These are phyloP conservation scores for Mobula birostris DNA, from an alignment of 2,113 vertebrate genomes.

Conservation along the genomic window DNA sequence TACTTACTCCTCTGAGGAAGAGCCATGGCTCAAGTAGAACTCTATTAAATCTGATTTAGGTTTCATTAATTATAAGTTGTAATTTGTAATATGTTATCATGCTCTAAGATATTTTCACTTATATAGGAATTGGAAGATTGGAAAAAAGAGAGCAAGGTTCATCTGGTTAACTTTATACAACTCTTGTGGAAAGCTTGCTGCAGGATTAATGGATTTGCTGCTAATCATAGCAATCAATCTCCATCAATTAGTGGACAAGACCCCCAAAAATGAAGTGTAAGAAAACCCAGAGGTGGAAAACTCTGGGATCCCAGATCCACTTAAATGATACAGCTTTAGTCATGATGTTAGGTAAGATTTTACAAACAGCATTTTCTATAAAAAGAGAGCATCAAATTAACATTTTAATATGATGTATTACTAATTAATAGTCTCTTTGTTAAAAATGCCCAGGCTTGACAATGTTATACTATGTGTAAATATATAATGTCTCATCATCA, in stretches of 20 bases:
- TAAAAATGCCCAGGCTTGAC: constrained; percentile 2
- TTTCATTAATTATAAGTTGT: not conserved
- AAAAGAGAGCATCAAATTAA: not conserved
- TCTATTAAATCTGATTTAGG: not conserved
- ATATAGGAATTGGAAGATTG: not conserved
- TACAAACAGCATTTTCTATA: not conserved
- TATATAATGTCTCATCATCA: constrained; percentile 27
- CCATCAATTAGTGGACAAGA: not conserved
- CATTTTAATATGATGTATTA: not conserved
- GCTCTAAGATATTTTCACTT: not conserved
- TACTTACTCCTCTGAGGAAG: not conserved
- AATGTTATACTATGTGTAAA: constrained; percentile 12
- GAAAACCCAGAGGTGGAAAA: not conserved
- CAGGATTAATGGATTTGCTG: not conserved
- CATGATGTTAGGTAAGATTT: not conserved
- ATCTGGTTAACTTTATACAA: not conserved
- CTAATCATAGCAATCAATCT: not conserved
- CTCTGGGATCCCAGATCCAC: not conserved
- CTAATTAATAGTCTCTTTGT: not conserved
- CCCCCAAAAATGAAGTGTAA: not conserved
- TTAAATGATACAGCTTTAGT: not conserved
- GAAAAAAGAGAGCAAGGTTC: not conserved
- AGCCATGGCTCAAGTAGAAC: not conserved
- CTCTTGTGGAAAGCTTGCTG: not conserved
- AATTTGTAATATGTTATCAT: not conserved